These are phyloP conservation scores for Chaenogobius annularis DNA, from an alignment of 2,113 vertebrate species.

Conservation along the genomic window DNA sequence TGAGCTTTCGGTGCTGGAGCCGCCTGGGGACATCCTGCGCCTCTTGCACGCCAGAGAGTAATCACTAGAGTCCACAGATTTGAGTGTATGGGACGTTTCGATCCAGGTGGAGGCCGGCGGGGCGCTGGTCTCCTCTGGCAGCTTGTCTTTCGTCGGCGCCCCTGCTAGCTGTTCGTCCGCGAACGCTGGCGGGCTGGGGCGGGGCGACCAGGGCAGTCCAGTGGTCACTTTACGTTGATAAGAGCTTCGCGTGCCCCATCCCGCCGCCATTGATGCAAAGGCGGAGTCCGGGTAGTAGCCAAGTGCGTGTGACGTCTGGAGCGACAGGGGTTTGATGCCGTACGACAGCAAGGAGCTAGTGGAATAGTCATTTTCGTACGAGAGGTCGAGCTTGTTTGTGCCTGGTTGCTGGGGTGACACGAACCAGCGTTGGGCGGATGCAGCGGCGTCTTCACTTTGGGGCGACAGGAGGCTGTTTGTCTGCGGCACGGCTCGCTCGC, in stretches of 20 bases:
- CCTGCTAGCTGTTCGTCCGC: slow-evolving; percentile 87
- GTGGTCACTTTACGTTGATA: slow-evolving; percentile 94
- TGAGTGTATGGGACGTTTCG: slow-evolving; percentile 91
- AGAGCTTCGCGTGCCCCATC: slow-evolving; percentile 87
- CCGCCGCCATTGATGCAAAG: slow-evolving; percentile 92
- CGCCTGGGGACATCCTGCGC: slow-evolving; percentile 90
- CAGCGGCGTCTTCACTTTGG: slow-evolving; percentile 85
- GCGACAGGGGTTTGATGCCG: slow-evolving; percentile 93
- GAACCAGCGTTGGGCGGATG: slow-evolving; percentile 93
- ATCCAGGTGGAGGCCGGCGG: slow-evolving; percentile 83
- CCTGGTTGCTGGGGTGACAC: slow-evolving; percentile 91
- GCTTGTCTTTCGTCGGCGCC: slow-evolving; percentile 84
- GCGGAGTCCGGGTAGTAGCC: slow-evolving; percentile 94
- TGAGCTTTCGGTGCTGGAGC: slow-evolving; percentile 95
- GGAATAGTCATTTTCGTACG: slow-evolving; percentile 94
- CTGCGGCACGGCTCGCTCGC: slow-evolving; percentile 93
- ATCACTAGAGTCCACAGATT: slow-evolving; percentile 93
- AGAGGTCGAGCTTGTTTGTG: slow-evolving; percentile 91
- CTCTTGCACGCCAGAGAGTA: slow-evolving; percentile 94
- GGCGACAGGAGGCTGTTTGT: slow-evolving; percentile 94
- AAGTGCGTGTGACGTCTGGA: slow-evolving; percentile 93
- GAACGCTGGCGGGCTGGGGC: slow-evolving; percentile 90
- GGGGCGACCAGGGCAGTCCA: slow-evolving; percentile 91
- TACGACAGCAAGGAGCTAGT: slow-evolving; percentile 92
- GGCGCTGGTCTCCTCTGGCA: slow-evolving; percentile 84